Conservation (phyloP, 2,113 vertebrate species). For the Tyto alba region DNA sequence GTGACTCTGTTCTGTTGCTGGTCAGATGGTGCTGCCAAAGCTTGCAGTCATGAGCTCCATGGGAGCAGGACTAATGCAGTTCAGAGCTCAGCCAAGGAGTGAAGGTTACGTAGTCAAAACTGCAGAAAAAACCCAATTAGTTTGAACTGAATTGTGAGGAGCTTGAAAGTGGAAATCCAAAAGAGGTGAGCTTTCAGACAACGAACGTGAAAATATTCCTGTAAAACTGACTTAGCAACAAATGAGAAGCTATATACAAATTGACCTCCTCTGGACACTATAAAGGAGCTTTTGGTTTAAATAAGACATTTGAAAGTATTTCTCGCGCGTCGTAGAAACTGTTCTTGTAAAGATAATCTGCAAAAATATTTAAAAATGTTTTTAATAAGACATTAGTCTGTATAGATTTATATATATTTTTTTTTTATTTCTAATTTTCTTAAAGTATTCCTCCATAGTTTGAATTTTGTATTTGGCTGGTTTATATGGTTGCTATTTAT, state of each 20-base stretch:
- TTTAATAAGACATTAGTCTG: not conserved
- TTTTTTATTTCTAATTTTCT: not conserved
- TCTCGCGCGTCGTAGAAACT: not conserved
- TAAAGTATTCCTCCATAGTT: not conserved
- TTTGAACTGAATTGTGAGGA: not conserved
- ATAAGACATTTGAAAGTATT: not conserved
- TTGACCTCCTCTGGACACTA: not conserved
- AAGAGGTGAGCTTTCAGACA: not conserved
- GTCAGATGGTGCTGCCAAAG: conserved; percentile 23
- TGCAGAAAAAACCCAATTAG: conserved; percentile 29
- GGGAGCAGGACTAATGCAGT: not conserved
- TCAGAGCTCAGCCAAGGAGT: conserved; percentile 13
- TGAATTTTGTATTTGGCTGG: not conserved
- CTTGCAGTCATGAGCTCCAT: not conserved
- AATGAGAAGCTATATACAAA: not conserved
- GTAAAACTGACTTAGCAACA: not conserved
- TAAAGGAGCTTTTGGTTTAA: not conserved
- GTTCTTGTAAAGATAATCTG: not conserved
- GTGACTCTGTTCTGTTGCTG: not conserved
- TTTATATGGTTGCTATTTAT: not conserved
- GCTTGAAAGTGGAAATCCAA: not conserved
- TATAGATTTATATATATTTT: not conserved
- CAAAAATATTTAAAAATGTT: not conserved
- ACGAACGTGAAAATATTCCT: not conserved
- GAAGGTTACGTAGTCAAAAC: not conserved